Evolutionary conservation across 2,888 invertebrate species (phyloP).

Genomic region (Drosophila pegasa): DNA sequence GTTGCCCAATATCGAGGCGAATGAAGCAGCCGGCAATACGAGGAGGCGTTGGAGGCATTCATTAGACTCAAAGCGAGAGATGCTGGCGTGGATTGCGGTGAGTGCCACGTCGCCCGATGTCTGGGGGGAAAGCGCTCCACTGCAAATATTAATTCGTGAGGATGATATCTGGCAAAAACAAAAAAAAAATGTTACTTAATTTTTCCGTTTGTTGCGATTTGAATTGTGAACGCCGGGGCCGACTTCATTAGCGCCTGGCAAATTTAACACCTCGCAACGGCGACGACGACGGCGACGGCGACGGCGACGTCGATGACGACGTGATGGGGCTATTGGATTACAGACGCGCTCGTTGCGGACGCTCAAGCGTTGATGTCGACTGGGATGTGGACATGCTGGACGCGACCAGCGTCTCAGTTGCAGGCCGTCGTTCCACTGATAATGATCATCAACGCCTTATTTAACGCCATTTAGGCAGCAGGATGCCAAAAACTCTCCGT

Average conservation of each 20-base stretch:
- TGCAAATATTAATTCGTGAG: conserved; percentile 74
- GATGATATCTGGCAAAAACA: conserved; percentile 30
- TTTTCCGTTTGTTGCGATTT: conserved; percentile 48
- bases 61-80: conserved; percentile 56
- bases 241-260: conserved; percentile 69
- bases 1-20: conserved; percentile 71
- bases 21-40: conserved; percentile 58
- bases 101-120: neutral
- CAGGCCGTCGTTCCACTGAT: conserved; percentile 54
- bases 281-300: conserved; percentile 31
- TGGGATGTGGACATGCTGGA: conserved; percentile 22
- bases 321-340: conserved; percentile 75
- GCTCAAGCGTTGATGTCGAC: conserved; percentile 15
- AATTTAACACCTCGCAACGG: conserved; percentile 65
- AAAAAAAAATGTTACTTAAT: conserved; percentile 34
- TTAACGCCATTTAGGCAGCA: conserved; percentile 76
- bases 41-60: conserved; percentile 67
- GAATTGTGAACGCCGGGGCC: conserved; percentile 39
- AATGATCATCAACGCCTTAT: conserved; percentile 77
- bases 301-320: conserved; percentile 55
- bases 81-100: conserved; percentile 34
- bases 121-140: conserved; percentile 14
- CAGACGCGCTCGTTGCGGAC: conserved; percentile 38
- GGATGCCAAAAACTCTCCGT: conserved; percentile 44
- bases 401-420: conserved; percentile 24